A percentile compares a stretch with the other conserved stretches of the same genome.
phyloP scores from a whole-genome alignment of 1,140 invertebrate genomes.

The Dinoponera quadriceps region DNA sequence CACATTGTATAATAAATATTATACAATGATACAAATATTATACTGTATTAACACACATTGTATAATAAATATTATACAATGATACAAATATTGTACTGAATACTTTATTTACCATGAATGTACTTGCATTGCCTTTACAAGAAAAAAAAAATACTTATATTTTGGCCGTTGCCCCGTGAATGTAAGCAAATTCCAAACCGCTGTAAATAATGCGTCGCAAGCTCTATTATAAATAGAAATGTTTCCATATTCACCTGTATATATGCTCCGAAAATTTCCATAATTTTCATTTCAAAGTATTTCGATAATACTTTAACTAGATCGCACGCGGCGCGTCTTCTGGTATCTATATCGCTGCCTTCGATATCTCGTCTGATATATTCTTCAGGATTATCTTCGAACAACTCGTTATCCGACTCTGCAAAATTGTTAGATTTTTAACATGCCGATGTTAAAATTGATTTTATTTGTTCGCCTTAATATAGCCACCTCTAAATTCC shows the following conservation, averaged over 20 bases:
- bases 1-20: no score
- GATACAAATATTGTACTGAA: neutral
- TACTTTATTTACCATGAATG: no score
- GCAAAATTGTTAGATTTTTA: constrained; percentile 66
- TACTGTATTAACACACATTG: no score
- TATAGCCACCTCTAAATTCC: constrained; percentile 93
- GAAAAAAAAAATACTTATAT: constrained; percentile 85
- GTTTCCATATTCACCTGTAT: constrained; percentile 86
- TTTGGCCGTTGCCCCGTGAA: constrained; percentile 94
- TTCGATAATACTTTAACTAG: constrained; percentile 95
- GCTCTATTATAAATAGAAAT: constrained; percentile 30
- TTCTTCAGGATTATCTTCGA: constrained; percentile 99
- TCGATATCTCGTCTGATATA: constrained; percentile 99
- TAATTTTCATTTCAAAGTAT: constrained; percentile 96
- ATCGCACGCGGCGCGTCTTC: constrained; percentile 97
- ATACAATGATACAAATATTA: neutral
- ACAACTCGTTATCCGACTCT: constrained; percentile 97
- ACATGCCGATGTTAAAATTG: neutral
- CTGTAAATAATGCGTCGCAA: no score
- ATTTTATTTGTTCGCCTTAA: neutral
- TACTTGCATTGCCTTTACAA: no score
- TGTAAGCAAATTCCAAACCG: constrained; percentile 96
- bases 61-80: neutral
- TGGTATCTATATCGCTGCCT: constrained; percentile 98
- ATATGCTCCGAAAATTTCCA: constrained; percentile 96